Evolutionary conservation across 2,888 invertebrate species (phyloP), one percentile per base, ranked within the genome.

Genomic region (Pheosia tremula): DNA sequence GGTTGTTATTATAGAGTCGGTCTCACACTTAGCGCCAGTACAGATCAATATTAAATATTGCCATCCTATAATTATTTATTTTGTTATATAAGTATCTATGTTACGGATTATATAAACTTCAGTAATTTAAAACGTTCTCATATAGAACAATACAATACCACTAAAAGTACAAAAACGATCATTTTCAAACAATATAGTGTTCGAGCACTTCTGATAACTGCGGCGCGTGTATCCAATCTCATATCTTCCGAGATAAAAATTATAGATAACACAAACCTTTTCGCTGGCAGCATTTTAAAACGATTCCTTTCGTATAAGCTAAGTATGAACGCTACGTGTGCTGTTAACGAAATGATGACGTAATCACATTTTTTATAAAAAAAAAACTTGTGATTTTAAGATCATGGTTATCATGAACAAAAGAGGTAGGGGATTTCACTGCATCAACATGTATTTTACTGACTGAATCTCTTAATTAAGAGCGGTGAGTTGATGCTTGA

Each of bases 241-340:
- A 6, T 52, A 36, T 24, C 52, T 52, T 24, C 24, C 24, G 36
- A 52, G 52, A 52, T 52, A 52, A 52, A 47, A 36, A 52, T 52
- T 36, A 52, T 10, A 52, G 52, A 52, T 52, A 52, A 24, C 47
- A 47, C 47, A 37, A 36, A 52, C 52, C 52, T 52, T 52, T 52
- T 52, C 52, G 36, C 36, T 52, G 36, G 52, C 24, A 52, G 52
- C 36, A 52, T 52, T 52, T 52, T 24, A 36, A 36, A 52, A 52
- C 47, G 47, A 47, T 47, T 47, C 11, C n/a, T n/a, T 11, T 52
- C 36, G 52, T 52, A 2, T 24, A 24, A 24, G 24, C 2, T 24
- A 24, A 24, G 24, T 24, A 37, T 8, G 37, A 8, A 36, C 36
- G 4, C 9, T 52, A 52, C 52, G 52, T 52, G 52, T 5, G 24